Percentiles rank a stretch among this genome's conserved stretches.
Conservation (phyloP, 2,797 vertebrate species). For the Ceryle rudis region DNA sequence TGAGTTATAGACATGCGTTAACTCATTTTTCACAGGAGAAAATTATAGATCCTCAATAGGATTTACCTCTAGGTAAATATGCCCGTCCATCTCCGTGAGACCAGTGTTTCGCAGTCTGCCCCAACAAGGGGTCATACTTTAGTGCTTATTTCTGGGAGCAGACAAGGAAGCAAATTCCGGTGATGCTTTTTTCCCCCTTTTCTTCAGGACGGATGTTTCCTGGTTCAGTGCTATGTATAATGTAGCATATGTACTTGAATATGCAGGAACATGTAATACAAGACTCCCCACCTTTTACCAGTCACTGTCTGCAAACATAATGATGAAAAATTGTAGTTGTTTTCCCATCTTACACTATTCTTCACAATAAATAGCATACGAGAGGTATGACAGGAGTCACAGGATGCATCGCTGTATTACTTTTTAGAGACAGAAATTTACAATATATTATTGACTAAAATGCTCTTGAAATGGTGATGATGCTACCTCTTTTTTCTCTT, state of each 20-base stretch:
- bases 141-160: not conserved
- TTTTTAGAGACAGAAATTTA: constrained; percentile 3
- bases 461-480: not conserved
- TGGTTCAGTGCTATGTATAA: not conserved
- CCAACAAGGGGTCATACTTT: not conserved
- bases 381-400: not conserved
- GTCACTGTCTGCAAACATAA: not conserved
- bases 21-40: not conserved
- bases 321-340: constrained; percentile 2
- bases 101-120: not conserved
- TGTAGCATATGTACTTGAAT: not conserved
- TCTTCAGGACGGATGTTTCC: not conserved
- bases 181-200: not conserved
- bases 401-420: not conserved
- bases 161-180: not conserved
- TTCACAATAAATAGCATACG: not conserved
- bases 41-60: not conserved
- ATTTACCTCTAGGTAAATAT: constrained; percentile 20
- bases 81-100: not conserved
- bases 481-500: not conserved
- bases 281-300: constrained; percentile 1
- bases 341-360: not conserved
- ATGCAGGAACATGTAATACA: constrained; percentile 9
- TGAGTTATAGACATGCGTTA: constrained; percentile 15
- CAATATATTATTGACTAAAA: not conserved